Evolutionary conservation across 1,140 invertebrate species (phyloP).

Genomic region (Dendrolimus kikuchii): DNA sequence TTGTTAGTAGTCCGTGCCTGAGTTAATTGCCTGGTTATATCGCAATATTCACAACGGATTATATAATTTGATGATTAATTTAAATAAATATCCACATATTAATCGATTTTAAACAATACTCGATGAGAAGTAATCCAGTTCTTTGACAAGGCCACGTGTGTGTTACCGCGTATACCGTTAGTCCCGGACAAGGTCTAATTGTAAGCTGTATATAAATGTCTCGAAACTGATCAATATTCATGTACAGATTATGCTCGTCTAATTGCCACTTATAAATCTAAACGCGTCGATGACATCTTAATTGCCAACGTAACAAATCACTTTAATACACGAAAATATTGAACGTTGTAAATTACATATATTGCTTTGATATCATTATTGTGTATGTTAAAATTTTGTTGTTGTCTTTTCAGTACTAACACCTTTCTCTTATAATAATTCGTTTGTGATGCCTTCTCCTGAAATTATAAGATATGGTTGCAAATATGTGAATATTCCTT

Average conservation of each 20-base stretch:
- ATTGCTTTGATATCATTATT: too few relatives aligned
- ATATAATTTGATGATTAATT: constrained; percentile 9
- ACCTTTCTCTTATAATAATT: too few relatives aligned
- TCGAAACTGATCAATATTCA: constrained; percentile 47
- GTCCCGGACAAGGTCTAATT: constrained; percentile 24
- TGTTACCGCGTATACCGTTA: constrained; percentile 21
- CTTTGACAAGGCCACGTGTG: constrained; percentile 6
- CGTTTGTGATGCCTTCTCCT: too few relatives aligned
- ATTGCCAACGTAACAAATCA: constrained; percentile 51
- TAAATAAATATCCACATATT: constrained; percentile 7
- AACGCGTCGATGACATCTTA: constrained; percentile 59
- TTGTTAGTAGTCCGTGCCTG: too few relatives aligned
- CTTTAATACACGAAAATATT: constrained; percentile 30
- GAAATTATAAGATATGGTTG: too few relatives aligned
- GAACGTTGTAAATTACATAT: background rate
- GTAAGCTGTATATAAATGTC: constrained; percentile 44
- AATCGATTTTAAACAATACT: constrained; percentile 10
- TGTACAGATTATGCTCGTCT: constrained; percentile 46
- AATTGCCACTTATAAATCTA: constrained; percentile 61
- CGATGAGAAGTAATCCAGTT: constrained; percentile 19
- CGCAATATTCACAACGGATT: background rate
- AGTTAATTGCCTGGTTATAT: too few relatives aligned
- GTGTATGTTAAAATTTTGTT: too few relatives aligned
- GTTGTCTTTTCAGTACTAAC: too few relatives aligned
- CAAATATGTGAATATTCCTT: too few relatives aligned